phyloP scores from a whole-genome alignment of 2,113 vertebrate species.

The Campylorhamphus procurvoides region DNA sequence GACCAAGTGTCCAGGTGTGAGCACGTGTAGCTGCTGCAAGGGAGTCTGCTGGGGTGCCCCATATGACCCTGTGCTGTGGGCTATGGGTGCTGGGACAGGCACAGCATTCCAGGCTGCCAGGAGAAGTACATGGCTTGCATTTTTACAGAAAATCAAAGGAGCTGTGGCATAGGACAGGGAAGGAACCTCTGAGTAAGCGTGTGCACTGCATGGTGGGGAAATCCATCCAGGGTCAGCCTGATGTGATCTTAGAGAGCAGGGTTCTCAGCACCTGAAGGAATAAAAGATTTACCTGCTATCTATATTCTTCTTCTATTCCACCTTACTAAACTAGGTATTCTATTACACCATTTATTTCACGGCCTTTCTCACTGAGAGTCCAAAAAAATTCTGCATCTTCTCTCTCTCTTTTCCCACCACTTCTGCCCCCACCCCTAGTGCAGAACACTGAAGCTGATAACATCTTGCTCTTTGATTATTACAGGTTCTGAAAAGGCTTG shows the following conservation, averaged over 20 bases:
- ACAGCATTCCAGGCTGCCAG: neutral
- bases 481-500: neutral
- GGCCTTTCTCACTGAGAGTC: neutral
- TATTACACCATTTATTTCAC: neutral
- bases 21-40: neutral
- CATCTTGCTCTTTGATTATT: neutral
- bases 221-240: fast-evolving
- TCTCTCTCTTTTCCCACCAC: neutral
- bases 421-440: fast-evolving
- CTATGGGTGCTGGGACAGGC: too few relatives aligned
- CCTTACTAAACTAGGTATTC: neutral
- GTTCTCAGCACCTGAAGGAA: neutral
- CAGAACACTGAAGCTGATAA: neutral
- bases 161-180: neutral
- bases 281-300: neutral
- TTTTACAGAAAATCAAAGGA: neutral
- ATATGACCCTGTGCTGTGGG: fast-evolving
- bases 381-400: fast-evolving
- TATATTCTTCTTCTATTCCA: neutral
- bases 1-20: neutral
- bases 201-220: neutral
- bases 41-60: neutral
- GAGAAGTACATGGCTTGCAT: neutral
- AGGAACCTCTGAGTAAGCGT: neutral
- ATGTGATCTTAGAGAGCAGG: neutral